These are phyloP conservation scores for Andinoacara biseriatus DNA, from an alignment of 2,113 vertebrate species.

Conservation along the genomic window DNA sequence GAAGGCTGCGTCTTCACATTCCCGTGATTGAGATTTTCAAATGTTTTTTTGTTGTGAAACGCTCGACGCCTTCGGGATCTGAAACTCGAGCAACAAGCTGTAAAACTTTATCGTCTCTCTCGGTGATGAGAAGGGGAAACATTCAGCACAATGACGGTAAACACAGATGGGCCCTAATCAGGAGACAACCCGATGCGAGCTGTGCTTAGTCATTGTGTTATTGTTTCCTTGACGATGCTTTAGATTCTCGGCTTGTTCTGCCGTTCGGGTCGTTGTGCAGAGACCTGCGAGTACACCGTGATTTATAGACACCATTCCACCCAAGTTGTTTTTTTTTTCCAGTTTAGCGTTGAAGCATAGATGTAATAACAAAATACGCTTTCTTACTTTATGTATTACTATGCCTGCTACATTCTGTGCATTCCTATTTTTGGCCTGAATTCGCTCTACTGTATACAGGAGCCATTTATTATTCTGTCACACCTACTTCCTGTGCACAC, in stretches of 20 bases:
- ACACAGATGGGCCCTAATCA: conserved; percentile 29
- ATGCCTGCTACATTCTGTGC: conserved; percentile 10
- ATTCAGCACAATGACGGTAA: neutral
- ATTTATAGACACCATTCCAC: conserved; percentile 51
- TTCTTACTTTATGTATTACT: conserved; percentile 20
- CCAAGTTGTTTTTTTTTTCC: neutral
- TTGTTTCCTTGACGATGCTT: neutral
- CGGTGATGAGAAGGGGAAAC: neutral
- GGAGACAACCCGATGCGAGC: neutral
- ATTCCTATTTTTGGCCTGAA: conserved; percentile 26
- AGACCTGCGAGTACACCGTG: conserved; percentile 14
- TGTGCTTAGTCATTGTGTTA: neutral
- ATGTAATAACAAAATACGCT: conserved; percentile 17
- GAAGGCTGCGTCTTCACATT: neutral
- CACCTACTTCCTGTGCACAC: neutral
- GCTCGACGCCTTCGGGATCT: neutral
- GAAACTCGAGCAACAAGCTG: neutral
- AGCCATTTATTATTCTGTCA: conserved; percentile 64
- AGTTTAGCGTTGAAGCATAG: conserved; percentile 6
- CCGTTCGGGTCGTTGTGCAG: neutral
- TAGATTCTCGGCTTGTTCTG: neutral
- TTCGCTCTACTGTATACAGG: conserved; percentile 13
- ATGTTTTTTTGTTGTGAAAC: neutral
- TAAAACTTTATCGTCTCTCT: neutral
- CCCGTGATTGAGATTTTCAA: neutral